A percentile compares a stretch with the other conserved stretches of the same genome.
These are phyloP conservation scores for Platynereis dumerilii DNA, from an alignment of 2,888 invertebrate species.

Conservation along the genomic window DNA sequence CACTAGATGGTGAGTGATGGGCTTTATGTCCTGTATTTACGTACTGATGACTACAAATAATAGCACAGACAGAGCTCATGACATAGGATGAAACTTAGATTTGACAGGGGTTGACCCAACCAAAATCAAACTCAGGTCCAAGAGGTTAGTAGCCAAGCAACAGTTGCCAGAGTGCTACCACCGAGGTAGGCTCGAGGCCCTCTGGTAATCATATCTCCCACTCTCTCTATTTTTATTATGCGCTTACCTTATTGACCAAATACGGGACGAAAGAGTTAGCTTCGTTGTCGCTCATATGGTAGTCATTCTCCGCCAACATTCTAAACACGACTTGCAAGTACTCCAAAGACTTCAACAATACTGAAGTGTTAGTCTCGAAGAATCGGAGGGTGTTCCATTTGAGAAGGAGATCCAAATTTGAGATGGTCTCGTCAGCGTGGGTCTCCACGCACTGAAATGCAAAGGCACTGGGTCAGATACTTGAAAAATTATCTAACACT, in stretches of 20 bases:
- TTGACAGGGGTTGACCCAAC: too few species aligned
- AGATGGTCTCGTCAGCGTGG: conserved; percentile 81
- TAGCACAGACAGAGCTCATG: too few species aligned
- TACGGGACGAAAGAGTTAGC: conserved; percentile 94
- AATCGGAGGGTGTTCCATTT: conserved; percentile 97
- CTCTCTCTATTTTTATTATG: too few species aligned
- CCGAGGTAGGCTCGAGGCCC: too few species aligned
- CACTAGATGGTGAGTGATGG: too few species aligned
- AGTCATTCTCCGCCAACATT: conserved; percentile 77
- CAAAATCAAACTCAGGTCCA: too few species aligned
- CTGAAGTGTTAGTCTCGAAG: conserved; percentile 98
- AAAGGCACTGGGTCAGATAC: not conserved
- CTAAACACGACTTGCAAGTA: conserved; percentile 85
- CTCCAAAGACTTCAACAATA: conserved; percentile 92
- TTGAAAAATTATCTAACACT: not conserved
- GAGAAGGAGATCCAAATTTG: conserved; percentile 91
- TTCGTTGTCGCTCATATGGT: conserved; percentile 88
- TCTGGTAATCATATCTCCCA: too few species aligned
- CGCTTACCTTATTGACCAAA: conserved; percentile 81
- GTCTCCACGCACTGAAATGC: conserved; percentile 73
- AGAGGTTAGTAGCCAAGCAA: too few species aligned
- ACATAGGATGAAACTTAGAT: too few species aligned
- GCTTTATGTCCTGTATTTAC: too few species aligned
- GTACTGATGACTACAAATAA: too few species aligned
- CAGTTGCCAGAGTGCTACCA: too few species aligned